Conservation (phyloP, 2,797 vertebrate genomes). For the Sciaenops ocellatus region DNA sequence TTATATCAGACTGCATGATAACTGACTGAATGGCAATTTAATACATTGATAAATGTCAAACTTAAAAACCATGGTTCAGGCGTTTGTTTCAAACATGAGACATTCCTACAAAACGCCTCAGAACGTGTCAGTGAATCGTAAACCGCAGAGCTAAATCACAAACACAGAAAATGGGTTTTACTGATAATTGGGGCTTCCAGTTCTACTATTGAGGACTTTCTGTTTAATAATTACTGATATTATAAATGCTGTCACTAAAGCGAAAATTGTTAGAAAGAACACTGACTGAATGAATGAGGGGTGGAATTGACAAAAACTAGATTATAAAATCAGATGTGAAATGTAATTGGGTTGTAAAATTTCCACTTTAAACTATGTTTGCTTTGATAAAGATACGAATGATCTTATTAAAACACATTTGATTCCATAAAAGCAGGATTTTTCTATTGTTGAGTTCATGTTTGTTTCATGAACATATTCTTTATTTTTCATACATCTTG, state of each 20-base stretch:
- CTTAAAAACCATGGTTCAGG: no score
- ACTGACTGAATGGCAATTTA: neutral
- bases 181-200: neutral
- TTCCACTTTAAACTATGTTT: neutral
- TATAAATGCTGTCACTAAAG: neutral
- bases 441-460: neutral
- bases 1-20: neutral
- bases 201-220: neutral
- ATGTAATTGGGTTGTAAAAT: neutral
- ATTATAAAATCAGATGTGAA: neutral
- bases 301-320: conserved; percentile 7
- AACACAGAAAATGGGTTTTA: neutral
- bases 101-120: neutral
- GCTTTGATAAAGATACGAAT: neutral
- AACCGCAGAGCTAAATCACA: neutral
- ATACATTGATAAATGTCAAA: no score
- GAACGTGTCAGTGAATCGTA: neutral
- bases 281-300: neutral
- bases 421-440: conserved; percentile 1
- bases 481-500: neutral
- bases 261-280: neutral
- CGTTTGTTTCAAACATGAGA: no score
- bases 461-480: neutral
- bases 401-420: neutral
- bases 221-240: neutral